phyloP scores from a whole-genome alignment of 2,888 invertebrate species.

The Lochmaea capreae region DNA sequence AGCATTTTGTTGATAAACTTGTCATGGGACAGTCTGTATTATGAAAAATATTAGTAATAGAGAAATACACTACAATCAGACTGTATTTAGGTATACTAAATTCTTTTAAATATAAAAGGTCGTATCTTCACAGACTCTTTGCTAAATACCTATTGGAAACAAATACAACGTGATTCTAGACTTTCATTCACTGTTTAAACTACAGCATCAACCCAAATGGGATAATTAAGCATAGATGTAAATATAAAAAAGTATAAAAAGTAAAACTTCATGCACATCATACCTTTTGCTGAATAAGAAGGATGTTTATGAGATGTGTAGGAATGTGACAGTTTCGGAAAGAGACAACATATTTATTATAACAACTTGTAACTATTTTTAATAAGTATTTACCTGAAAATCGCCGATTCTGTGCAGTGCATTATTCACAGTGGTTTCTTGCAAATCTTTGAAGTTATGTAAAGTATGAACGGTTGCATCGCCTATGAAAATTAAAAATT shows the following conservation, averaged over 20 bases:
- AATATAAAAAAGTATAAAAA: slow-evolving; percentile 21
- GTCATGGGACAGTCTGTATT: too few species aligned
- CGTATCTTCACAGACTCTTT: too few species aligned
- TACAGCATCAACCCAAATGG: too few species aligned
- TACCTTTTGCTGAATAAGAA: slow-evolving; percentile 43
- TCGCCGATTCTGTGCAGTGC: slow-evolving; percentile 74
- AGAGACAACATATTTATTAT: slow-evolving; percentile 28
- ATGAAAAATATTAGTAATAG: too few species aligned
- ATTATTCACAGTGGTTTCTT: slow-evolving; percentile 68
- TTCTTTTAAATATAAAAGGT: too few species aligned
- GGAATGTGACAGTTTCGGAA: slow-evolving; percentile 37
- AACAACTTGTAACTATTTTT: slow-evolving; percentile 16
- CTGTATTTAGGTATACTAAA: too few species aligned
- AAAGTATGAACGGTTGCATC: slow-evolving; percentile 62
- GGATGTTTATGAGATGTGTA: slow-evolving; percentile 40
- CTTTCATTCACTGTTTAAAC: too few species aligned
- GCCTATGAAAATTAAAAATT: slow-evolving; percentile 48
- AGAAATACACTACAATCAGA: too few species aligned
- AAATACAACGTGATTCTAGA: too few species aligned
- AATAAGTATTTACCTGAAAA: slow-evolving; percentile 68
- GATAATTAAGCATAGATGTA: not conserved
- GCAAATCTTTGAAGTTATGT: slow-evolving; percentile 68
- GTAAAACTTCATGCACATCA: slow-evolving; percentile 32
- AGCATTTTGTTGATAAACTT: too few species aligned
- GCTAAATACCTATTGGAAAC: too few species aligned